Evolutionary conservation across 2,113 vertebrate genomes (phyloP), one percentile per base, ranked within the genome.

Genomic region (Chloebia gouldiae): DNA sequence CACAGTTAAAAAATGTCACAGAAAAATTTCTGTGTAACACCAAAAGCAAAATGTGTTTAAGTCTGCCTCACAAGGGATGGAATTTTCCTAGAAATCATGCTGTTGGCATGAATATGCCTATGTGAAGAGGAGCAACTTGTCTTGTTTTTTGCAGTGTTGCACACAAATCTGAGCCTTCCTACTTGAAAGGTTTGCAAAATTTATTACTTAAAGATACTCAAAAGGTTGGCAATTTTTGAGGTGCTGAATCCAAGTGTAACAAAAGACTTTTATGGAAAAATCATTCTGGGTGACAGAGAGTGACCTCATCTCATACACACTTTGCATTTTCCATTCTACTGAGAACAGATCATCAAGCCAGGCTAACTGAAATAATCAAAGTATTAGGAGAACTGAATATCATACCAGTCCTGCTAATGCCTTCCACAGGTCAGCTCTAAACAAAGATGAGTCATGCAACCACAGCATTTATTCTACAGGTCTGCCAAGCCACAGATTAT

Each of bases 51-150:
- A 77, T 47, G 9, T 53, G 10, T 45, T 1, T 49, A 82, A 71
- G 5, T 70, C 25, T 90, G 37, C 64, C n/a, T 85, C 57, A 68
- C 21, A 86, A 33, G 50, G 56, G 47, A 49, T 24, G 65, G 24
- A 82, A 22, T 80, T 93, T 96, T 92, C 83, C 83, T 94, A 56
- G 88, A 92, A 91, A 71, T 68, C 47, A 89, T 61, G 53, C 13
- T n/a, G 15, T 42, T 93, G 42, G 20, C 54, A 81, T 49, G 49
- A 82, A 66, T 25, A 57, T 49, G 16, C 33, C 30, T 65, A 25
- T 28, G 19, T 44, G 44, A 84, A 91, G 10, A 88, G 10, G 7
- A 96, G 31, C 6, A 66, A 84, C 22, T 51, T 75, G 30, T 50
- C 35, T 45, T 51, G 6, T 4, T 59, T 86, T 86, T 71, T 87